These are phyloP conservation scores for Schizothorax lantsangensis DNA, from an alignment of 2,797 vertebrate genomes.

Conservation along the genomic window DNA sequence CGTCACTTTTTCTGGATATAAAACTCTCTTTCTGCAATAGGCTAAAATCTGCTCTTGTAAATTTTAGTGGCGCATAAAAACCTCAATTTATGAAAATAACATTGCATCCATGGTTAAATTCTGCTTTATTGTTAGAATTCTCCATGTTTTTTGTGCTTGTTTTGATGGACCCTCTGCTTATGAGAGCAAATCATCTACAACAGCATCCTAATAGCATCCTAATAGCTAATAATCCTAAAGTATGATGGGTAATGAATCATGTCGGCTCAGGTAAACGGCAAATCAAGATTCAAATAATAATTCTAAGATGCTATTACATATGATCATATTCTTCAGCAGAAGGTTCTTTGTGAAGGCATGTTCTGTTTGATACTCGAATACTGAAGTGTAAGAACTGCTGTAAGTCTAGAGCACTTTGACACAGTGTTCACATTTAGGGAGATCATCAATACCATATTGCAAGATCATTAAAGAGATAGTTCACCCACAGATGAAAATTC, in stretches of 20 bases:
- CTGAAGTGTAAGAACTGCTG: not conserved
- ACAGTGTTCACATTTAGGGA: not conserved
- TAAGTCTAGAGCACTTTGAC: slow-evolving; percentile 5
- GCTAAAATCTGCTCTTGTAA: slow-evolving; percentile 17
- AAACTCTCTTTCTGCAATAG: slow-evolving; percentile 50
- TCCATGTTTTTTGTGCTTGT: not conserved
- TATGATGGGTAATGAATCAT: slow-evolving; percentile 25
- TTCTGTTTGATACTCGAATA: not conserved
- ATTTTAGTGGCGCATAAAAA: slow-evolving; percentile 17
- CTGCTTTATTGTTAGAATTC: not conserved
- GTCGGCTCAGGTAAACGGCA: slow-evolving; percentile 8
- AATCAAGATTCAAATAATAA: slow-evolving; percentile 8
- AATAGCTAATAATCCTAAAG: slow-evolving; percentile 12
- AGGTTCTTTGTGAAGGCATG: slow-evolving; percentile 2
- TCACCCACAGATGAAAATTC: not conserved
- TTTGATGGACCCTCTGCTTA: slow-evolving; percentile 8
- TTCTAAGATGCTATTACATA: not conserved
- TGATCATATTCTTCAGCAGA: slow-evolving; percentile 12
- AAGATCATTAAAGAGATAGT: not conserved
- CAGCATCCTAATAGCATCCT: not conserved
- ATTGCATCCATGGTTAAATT: not conserved
- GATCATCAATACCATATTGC: not conserved
- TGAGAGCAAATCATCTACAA: slow-evolving; percentile 19
- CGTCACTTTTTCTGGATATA: slow-evolving; percentile 63
- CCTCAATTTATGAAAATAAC: slow-evolving; percentile 18